Conservation (phyloP, 2,888 invertebrate genomes). For the Sicus ferrugineus region DNA sequence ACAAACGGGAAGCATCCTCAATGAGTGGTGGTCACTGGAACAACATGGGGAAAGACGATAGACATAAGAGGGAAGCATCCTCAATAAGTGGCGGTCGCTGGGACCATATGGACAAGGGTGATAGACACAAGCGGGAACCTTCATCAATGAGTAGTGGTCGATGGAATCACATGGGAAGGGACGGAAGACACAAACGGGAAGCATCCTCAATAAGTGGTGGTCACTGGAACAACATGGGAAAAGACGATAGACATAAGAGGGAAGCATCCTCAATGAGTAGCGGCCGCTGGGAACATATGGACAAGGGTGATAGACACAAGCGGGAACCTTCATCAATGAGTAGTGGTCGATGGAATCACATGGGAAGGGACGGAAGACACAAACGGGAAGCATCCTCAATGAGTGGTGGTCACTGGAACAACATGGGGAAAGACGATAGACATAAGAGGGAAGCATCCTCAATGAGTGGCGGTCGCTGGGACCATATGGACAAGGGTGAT, state of each 20-base stretch:
- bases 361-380: background rate
- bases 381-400: background rate
- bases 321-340: background rate
- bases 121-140: background rate
- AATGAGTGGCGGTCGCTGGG: background rate
- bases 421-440: background rate
- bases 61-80: background rate
- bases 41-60: background rate
- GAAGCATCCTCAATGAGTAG: background rate
- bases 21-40: background rate
- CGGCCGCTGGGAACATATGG: background rate
- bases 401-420: background rate
- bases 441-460: background rate
- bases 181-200: background rate
- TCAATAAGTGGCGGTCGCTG: background rate
- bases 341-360: background rate
- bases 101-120: background rate
- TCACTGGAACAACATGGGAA: background rate
- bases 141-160: background rate
- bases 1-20: background rate
- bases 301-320: background rate
- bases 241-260: background rate
- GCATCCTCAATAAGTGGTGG: too few species aligned
- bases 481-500: background rate
- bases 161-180: background rate